Percentiles rank a stretch among this genome's conserved stretches.
phyloP scores from a whole-genome alignment of 2,113 vertebrate genomes.

The Phyllopteryx taeniolatus region DNA sequence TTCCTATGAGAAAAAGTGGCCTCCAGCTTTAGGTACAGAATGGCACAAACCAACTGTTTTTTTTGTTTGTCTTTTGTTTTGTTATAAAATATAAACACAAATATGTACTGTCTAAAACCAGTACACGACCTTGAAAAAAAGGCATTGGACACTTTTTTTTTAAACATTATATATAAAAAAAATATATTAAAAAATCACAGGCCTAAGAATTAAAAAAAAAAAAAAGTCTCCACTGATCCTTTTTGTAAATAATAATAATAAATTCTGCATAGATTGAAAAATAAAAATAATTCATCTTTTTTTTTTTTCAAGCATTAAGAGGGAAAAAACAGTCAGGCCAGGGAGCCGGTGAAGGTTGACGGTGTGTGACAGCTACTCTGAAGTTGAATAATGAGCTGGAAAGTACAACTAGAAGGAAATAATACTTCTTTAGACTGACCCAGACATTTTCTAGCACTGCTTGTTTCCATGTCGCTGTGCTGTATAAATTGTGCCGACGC shows the following conservation, averaged over 20 bases:
- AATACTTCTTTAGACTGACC: slow-evolving; percentile 22
- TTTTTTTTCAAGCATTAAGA: slow-evolving; percentile 56
- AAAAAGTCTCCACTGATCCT: slow-evolving; percentile 21
- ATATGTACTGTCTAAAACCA: slow-evolving; percentile 33
- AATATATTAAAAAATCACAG: slow-evolving; percentile 27
- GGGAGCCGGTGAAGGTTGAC: slow-evolving; percentile 61
- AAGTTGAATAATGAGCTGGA: slow-evolving; percentile 22
- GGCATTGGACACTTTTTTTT: slow-evolving; percentile 64
- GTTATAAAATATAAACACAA: slow-evolving; percentile 48
- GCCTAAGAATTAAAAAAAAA: slow-evolving; percentile 19
- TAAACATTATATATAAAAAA: slow-evolving; percentile 31
- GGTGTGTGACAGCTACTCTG: slow-evolving; percentile 32
- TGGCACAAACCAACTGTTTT: slow-evolving; percentile 58
- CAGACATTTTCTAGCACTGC: neutral
- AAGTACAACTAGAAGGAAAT: neutral
- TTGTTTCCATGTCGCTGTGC: neutral
- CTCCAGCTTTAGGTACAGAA: slow-evolving; percentile 71
- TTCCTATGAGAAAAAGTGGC: slow-evolving; percentile 63
- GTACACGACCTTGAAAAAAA: slow-evolving; percentile 70
- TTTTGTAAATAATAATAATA: slow-evolving; percentile 24
- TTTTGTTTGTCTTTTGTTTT: slow-evolving; percentile 54
- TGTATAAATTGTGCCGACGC: neutral
- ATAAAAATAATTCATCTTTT: slow-evolving; percentile 62
- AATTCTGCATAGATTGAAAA: slow-evolving; percentile 77
- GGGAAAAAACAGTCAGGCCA: slow-evolving; percentile 61